phyloP scores from a whole-genome alignment of 2,888 invertebrate species.

The Macrosoma leucophasiata region DNA sequence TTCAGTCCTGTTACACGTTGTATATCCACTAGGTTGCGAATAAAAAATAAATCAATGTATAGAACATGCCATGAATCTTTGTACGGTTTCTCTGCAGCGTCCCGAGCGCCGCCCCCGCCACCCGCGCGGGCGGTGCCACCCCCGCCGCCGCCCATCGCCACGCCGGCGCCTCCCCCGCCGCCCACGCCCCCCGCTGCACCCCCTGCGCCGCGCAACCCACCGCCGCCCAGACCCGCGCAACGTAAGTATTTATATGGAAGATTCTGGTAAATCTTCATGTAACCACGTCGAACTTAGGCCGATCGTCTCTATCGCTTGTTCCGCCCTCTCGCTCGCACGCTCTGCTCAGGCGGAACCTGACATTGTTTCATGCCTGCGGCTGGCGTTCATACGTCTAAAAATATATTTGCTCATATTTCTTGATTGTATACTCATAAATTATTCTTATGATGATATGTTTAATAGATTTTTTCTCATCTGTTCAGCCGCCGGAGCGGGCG shows the following conservation, averaged over 20 bases:
- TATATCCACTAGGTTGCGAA: no score
- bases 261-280: slow-evolving; percentile 26
- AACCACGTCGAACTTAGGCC: neutral
- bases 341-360: no score
- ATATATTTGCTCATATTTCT: no score
- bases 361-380: no score
- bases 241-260: slow-evolving; percentile 36
- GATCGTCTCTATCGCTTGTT: no score
- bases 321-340: no score
- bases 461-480: slow-evolving; percentile 30
- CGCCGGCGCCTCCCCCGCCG: slow-evolving; percentile 60
- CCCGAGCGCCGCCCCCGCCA: slow-evolving; percentile 76
- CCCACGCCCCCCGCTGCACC: slow-evolving; percentile 39
- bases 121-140: slow-evolving; percentile 73
- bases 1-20: no score
- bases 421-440: no score
- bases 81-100: slow-evolving; percentile 39
- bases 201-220: slow-evolving; percentile 56
- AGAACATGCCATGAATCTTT: no score
- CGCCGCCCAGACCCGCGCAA: slow-evolving; percentile 71
- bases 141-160: slow-evolving; percentile 48
- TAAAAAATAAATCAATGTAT: no score
- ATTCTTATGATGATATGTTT: no score
- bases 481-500: slow-evolving; percentile 47
- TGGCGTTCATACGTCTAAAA: no score